Conservation (phyloP, 1,140 invertebrate species). For the Nebria ingens region DNA sequence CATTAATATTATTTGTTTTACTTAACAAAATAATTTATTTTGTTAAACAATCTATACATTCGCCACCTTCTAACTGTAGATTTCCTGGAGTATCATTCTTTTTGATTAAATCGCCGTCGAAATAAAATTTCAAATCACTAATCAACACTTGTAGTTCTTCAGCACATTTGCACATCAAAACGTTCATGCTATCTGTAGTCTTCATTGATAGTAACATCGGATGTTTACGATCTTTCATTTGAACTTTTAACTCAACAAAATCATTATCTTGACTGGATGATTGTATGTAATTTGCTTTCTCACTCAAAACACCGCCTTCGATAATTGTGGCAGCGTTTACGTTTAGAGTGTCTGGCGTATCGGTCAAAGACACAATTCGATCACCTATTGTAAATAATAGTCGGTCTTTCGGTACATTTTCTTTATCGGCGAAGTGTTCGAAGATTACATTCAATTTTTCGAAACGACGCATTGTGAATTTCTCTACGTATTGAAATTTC, state of each 20-base stretch:
- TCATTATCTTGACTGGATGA: not conserved
- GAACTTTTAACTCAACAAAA: constrained; percentile 16
- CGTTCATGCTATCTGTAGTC: not conserved
- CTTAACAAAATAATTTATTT: too few species aligned
- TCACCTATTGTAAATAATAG: constrained; percentile 18
- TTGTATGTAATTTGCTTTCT: not conserved
- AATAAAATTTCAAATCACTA: constrained; percentile 20
- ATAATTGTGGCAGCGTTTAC: constrained; percentile 12
- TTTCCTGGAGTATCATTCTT: constrained; percentile 13
- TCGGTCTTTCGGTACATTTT: constrained; percentile 14
- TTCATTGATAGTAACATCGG: constrained; percentile 4
- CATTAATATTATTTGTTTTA: too few species aligned
- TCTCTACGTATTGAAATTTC: not conserved
- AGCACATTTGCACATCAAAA: constrained; percentile 18
- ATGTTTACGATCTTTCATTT: constrained; percentile 19
- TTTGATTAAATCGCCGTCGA: constrained; percentile 21
- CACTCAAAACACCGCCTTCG: constrained; percentile 7
- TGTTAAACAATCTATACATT: constrained; percentile 17
- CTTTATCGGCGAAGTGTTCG: constrained; percentile 18
- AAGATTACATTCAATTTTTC: constrained; percentile 19
- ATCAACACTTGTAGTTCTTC: constrained; percentile 19
- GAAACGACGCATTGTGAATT: not conserved
- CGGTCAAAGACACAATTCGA: constrained; percentile 16
- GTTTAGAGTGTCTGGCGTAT: constrained; percentile 21
- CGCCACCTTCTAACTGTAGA: constrained; percentile 21